Base-by-base conservation (phyloP, 2,888 invertebrate species). In the Glyphotaelius pellucidus region DNA sequence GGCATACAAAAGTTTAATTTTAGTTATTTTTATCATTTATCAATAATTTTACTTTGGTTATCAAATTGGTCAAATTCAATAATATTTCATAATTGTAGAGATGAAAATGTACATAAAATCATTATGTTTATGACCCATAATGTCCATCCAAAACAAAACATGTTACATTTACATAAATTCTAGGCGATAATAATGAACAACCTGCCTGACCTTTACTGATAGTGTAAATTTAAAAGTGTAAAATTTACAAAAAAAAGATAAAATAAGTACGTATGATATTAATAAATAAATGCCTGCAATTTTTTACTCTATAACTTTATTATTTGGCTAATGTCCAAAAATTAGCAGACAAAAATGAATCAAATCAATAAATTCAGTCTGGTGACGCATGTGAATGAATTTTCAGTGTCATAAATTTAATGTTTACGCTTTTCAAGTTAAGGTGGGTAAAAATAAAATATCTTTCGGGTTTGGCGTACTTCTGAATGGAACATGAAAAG, bases 131-230 rank as follows among this genome's bases (percentile, higher is more conserved):
- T 67, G 67, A 67, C 67, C 7, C 31, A 31, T 81, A 31, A 30
- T 83, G 32, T 35, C 83, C 83, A 83, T 83, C 83, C 14, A 31
- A 35, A 31, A 32, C 83, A 83, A 30, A 83, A 35, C 83, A 32
- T 32, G 11, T 32, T 83, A 81, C 5, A 19, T 83, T 31, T 81
- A 81, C 31, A 19, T 83, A 2, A 81, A 32, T 83, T 83, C 32
- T 35, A 35, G 81, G 19, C n/a, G 85, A 38, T 38, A 38, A 25
- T 25, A 35, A 38, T 85, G 14, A 38, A n/a, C n/a, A n/a, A n/a
- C 85, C 85, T 85, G 42, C 47, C 42, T 85, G 85, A 85, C 85
- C 85, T 42, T 85, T 85, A 83, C 35, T 83, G 83, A 83, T 83
- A 83, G 19, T 83, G 1, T 2, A 38, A 38, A 35, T 31, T 32